A percentile compares a stretch with the other conserved stretches of the same genome.
These are phyloP conservation scores for Myotis lucifugus DNA, from an alignment of 2,113 vertebrate species.

Conservation along the genomic window DNA sequence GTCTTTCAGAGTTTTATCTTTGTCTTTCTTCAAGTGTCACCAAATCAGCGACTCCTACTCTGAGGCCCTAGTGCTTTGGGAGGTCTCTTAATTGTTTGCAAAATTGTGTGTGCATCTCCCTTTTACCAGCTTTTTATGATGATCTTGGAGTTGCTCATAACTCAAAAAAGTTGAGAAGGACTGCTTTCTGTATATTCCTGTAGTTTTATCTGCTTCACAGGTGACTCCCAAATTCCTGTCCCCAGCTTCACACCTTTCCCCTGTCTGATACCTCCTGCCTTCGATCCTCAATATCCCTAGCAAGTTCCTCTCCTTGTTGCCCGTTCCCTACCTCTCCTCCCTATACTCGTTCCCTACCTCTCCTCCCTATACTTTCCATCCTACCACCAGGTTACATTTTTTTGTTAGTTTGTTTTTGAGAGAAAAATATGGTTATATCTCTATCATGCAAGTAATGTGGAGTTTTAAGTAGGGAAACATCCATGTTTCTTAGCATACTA, in stretches of 20 bases:
- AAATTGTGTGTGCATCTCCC: neutral
- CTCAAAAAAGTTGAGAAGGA: neutral
- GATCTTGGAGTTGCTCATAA: neutral
- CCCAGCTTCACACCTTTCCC: neutral
- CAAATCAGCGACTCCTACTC: neutral
- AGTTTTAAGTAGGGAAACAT: neutral
- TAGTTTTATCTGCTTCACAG: neutral
- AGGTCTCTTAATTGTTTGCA: neutral
- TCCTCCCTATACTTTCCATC: neutral
- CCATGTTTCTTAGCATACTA: neutral
- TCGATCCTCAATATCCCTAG: neutral
- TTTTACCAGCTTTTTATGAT: neutral
- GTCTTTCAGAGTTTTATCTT: neutral
- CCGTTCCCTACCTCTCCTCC: neutral
- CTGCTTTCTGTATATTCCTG: neutral
- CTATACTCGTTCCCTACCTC: too few relatives aligned
- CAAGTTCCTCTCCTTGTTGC: neutral
- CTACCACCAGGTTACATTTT: neutral
- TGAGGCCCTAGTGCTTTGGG: neutral
- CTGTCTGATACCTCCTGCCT: neutral
- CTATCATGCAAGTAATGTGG: neutral
- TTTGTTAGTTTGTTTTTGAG: conserved; percentile 6
- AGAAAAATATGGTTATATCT: neutral
- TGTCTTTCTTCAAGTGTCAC: neutral
- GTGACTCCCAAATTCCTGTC: neutral